Evolutionary conservation across 2,113 vertebrate genomes (phyloP), one percentile per base, ranked within the genome.

Genomic region (Cyprinodon brontotheroides): DNA sequence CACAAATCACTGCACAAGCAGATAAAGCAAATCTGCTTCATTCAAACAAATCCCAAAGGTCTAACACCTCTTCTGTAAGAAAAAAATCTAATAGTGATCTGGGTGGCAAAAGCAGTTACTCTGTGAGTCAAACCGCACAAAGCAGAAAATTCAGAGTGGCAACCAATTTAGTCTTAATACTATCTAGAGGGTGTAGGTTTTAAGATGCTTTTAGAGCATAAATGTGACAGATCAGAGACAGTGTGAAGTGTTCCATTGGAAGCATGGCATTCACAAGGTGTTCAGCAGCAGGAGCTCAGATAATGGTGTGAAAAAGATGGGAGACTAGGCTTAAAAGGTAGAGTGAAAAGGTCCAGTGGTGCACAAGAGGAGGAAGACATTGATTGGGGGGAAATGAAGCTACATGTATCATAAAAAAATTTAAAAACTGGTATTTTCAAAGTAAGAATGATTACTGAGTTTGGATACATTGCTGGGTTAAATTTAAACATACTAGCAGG

Each of bases 11-110:
- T 17, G 57, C 40, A 65, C 62, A 63, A 75, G 79, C 60, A 68
- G 50, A 66, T 59, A 61, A 80, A 36, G 20, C 59, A 15, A 17
- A 50, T 48, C 47, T 68, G 14, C 70, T 79, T 85, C 15, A 78
- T 69, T 43, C 45, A 37, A 57, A 38, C 20, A 69, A 86, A 89
- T 86, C 77, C 77, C 76, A 0, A 29, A 72, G 74, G 74, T 74
- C 86, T 85, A 85, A 75, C 77, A 72, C 67, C 22, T 80, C 4
- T 1, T 59, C 65, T 59, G 71, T 6, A 4, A 10, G 8, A 61
- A 29, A 70, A 40, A 61, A 57, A 83, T 11, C 14, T 45, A 4
- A 79, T 48, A 10, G n/a, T 0, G 43, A 78, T 22, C 48, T 41
- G 11, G 60, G 47, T 61, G 60, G 70, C 50, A 29, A 10, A n/a